Percentiles rank a stretch among this genome's conserved stretches.
phyloP scores from a whole-genome alignment of 2,888 invertebrate species.

The Aphodius sticticus region DNA sequence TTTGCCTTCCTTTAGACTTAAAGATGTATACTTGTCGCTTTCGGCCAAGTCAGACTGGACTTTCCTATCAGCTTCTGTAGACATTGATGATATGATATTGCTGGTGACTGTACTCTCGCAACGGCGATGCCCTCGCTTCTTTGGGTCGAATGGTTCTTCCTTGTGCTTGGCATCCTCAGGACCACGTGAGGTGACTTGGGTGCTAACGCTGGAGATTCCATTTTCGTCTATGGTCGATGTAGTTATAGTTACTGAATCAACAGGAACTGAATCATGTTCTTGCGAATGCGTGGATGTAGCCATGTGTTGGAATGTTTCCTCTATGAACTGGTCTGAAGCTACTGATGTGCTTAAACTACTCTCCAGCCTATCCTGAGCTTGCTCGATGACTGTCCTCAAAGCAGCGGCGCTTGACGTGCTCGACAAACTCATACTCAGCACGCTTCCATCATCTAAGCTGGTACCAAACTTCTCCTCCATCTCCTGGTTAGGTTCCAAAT shows the following conservation, averaged over 20 bases:
- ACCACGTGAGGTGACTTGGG: constrained; percentile 65
- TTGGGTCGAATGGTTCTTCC: constrained; percentile 50
- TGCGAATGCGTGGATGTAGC: constrained; percentile 57
- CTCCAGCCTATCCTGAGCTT: constrained; percentile 58
- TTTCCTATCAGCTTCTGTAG: constrained; percentile 49
- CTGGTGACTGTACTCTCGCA: constrained; percentile 63
- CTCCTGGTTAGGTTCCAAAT: constrained; percentile 58
- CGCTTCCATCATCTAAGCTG: constrained; percentile 67
- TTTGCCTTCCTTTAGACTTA: constrained; percentile 59
- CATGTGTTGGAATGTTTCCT: constrained; percentile 36
- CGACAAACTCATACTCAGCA: constrained; percentile 66
- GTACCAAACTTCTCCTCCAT: constrained; percentile 64
- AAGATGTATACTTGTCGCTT: constrained; percentile 55
- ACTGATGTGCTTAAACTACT: constrained; percentile 59
- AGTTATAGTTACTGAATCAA: constrained; percentile 63
- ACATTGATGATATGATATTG: constrained; percentile 46
- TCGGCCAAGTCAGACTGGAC: constrained; percentile 53
- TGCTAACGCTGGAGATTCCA: constrained; percentile 63
- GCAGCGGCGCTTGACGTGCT: constrained; percentile 64
- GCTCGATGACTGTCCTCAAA: constrained; percentile 60
- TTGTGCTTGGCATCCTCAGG: constrained; percentile 39
- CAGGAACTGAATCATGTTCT: constrained; percentile 45
- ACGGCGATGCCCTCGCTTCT: constrained; percentile 64
- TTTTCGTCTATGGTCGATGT: constrained; percentile 62
- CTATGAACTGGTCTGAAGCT: constrained; percentile 59